Evolutionary conservation across 2,797 vertebrate genomes (phyloP).

Genomic region (Spheniscus humboldti): DNA sequence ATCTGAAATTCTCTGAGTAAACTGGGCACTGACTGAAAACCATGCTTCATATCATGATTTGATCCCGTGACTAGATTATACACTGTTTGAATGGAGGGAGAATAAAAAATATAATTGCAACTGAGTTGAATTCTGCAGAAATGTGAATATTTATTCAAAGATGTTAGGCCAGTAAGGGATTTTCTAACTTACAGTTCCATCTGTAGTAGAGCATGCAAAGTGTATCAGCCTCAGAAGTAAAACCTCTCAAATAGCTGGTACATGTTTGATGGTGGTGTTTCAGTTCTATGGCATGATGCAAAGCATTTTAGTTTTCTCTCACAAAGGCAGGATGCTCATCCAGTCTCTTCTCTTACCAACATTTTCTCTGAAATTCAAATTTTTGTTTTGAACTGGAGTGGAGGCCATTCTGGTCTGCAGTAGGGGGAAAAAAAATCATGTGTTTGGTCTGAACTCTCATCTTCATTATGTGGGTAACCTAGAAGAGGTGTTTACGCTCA

Average conservation of each 20-base stretch:
- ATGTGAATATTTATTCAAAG: background rate
- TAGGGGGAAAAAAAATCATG: rapidly evolving
- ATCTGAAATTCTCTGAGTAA: background rate
- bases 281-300: rapidly evolving
- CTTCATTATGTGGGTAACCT: background rate
- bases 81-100: background rate
- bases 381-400: background rate
- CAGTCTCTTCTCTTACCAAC: background rate
- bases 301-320: background rate
- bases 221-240: background rate
- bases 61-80: background rate
- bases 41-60: background rate
- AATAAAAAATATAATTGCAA: background rate
- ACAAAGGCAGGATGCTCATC: background rate
- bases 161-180: background rate
- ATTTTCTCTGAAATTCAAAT: background rate
- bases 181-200: background rate
- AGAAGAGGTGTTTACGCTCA: background rate
- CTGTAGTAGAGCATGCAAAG: background rate
- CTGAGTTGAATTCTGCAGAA: background rate
- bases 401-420: background rate
- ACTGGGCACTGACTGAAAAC: background rate
- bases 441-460: background rate
- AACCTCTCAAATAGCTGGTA: background rate
- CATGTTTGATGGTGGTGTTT: background rate